Evolutionary conservation across 2,888 invertebrate species (phyloP), one percentile per base, ranked within the genome.

Genomic region (Lacanobia wlatinum): DNA sequence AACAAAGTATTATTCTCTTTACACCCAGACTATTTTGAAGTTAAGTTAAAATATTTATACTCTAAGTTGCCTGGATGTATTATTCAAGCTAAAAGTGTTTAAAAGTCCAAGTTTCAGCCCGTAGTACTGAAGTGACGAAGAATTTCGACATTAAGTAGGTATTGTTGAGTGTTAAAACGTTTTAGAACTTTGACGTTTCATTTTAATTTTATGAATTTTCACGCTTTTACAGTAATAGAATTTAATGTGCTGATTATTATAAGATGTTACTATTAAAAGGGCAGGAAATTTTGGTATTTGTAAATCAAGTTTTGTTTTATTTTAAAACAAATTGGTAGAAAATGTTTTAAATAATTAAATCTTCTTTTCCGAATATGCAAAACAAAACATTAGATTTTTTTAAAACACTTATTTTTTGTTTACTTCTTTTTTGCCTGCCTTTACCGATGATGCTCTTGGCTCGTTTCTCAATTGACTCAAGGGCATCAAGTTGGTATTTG

Each of bases 141-240:
- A 69, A 74, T 83, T 84, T 73, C 46, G 70, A 82, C 76, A 68
- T 66, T 63, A 73, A 74, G 68, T 74, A 67, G 50, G 46, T 80
- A 74, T 80, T 73, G 68, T 79, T 61, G 23, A 59, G 59, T 52
- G 55, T 55, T 64, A 59, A 62, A 70, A 68, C 43, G 50, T 71
- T 73, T 73, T 8, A 66, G 0, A 80, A 79, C 53, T 83, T 79
- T 46, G n/a, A 38, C 18, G 59, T 61, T 66, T 64, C 8, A 7
- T 55, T 63, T 67, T 50, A 70, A 64, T 50, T 52, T 56, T 50
- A 59, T 63, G 21, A 55, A 46, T 43, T 55, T 66, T 55, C 9
- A 52, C 23, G 40, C 23, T 53, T 60, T 64, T 52, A 21, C 0
- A n/a, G 4, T 46, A 55, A 28, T 18, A 7, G 2, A 34, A 18